Base-by-base conservation (phyloP, 2,888 invertebrate species). In the Nasonia oneida region DNA sequence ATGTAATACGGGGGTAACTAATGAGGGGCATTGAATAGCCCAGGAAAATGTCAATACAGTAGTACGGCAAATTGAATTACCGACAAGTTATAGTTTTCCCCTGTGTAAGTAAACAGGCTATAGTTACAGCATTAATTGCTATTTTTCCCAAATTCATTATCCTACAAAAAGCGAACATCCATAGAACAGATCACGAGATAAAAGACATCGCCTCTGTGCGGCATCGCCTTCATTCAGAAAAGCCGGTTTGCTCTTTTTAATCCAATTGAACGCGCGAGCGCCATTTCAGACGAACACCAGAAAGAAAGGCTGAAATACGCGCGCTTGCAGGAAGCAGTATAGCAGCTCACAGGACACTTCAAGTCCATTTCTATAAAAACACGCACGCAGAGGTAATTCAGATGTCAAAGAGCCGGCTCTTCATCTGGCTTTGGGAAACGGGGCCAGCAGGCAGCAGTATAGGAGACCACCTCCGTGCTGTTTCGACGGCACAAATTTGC, bases 401-500 rank as follows among this genome's bases (percentile, higher is more conserved):
- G 77, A 77, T 77, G 53, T 77, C 57, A 77, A 61, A 77, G 39
- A 37, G 53, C 37, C 33, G 33, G n/a, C 53, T 47, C 73, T 73
- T 73, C 73, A 73, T 73, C 47, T 47, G 47, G 73, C 42, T 73
- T 73, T 57, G 57, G 53, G 50, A 42, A 79, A 67, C 42, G 12
- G 29, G 67, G 78, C n/a, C 76, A 77, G 47, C 8, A 42, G 47
- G 3, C 47, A 23, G 10, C 10, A n/a, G 57, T 18, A 29, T 29
- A n/a, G 23, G 15, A 70, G 33, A 42, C 47, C 3, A 2, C 47
- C 8, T 29, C 50, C 29, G 15, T 33, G 47, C 42, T 39, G 37
- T 53, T 71, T 50, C 53, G 8, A 18, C 53, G 61, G 14, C 53
- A 18, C 74, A 61, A 81, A 81, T 81, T 81, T 39, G 61, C 81